Evolutionary conservation across 2,888 invertebrate species (phyloP).

Genomic region (Nebria salina): DNA sequence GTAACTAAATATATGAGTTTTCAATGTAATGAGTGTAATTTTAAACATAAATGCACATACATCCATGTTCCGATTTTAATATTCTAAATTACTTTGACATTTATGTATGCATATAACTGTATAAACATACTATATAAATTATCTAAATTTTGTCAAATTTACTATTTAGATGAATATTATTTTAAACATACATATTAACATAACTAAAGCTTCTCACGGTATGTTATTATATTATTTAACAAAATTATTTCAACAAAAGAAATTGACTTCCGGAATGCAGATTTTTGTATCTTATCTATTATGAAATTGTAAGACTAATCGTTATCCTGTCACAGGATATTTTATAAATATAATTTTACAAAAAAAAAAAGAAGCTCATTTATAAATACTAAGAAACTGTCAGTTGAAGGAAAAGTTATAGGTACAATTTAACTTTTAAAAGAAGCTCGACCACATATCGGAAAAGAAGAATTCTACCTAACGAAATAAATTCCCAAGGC

Average conservation of each 20-base stretch:
- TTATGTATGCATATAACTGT: too few species aligned
- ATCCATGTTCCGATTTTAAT: neutral
- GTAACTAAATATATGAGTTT: neutral
- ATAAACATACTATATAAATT: neutral
- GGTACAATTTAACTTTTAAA: neutral
- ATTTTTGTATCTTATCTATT: too few species aligned
- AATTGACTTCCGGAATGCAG: too few species aligned
- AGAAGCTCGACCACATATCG: neutral
- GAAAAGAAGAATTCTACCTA: neutral
- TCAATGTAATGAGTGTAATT: neutral
- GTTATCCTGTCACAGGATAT: too few species aligned
- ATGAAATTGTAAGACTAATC: too few species aligned
- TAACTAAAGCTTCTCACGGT: neutral
- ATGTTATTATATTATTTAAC: neutral
- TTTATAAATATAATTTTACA: too few species aligned
- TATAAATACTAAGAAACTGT: neutral
- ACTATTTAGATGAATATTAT: neutral
- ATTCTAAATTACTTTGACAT: neutral
- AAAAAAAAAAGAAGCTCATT: neutral
- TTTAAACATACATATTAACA: neutral
- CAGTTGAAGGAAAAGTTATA: neutral
- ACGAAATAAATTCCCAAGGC: neutral
- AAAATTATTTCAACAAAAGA: too few species aligned
- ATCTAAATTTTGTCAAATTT: slow-evolving; percentile 1
- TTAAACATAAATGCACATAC: neutral